Conservation (phyloP, 2,113 vertebrate species). For the Ibidorhyncha struthersii region DNA sequence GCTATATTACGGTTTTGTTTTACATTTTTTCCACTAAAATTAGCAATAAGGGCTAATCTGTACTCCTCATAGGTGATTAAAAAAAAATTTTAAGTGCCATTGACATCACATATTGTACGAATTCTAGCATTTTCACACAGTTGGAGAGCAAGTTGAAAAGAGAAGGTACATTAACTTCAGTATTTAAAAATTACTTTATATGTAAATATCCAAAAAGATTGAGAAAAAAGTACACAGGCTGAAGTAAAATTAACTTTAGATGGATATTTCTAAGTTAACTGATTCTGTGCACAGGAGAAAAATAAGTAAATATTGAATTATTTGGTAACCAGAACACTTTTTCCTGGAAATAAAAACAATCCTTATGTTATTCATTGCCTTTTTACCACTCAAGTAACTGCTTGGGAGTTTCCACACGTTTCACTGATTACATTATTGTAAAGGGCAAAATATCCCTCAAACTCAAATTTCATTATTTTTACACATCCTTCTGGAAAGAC, state of each 20-base stretch:
- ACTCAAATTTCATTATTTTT: slow-evolving; percentile 53
- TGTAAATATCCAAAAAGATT: background rate
- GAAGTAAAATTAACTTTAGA: background rate
- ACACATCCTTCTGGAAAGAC: slow-evolving; percentile 32
- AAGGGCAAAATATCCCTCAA: slow-evolving; percentile 58
- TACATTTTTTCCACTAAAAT: background rate
- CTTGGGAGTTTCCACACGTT: slow-evolving; percentile 22
- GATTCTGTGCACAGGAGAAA: background rate
- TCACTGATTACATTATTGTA: slow-evolving; percentile 54
- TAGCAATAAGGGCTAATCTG: background rate
- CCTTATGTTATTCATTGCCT: slow-evolving; percentile 15
- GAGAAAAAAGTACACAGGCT: background rate
- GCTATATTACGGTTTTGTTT: background rate
- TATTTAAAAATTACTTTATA: background rate
- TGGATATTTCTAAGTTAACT: background rate
- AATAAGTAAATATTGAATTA: slow-evolving; percentile 14
- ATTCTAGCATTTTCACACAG: background rate
- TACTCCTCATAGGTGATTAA: background rate
- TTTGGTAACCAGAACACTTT: background rate
- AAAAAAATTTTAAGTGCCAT: background rate
- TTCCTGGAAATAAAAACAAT: background rate
- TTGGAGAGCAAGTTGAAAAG: background rate
- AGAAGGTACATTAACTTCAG: background rate
- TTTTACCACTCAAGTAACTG: background rate
- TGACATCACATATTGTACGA: background rate